Evolutionary conservation across 2,113 vertebrate species (phyloP), one percentile per base, ranked within the genome.

Genomic region (Bubo scandiacus): DNA sequence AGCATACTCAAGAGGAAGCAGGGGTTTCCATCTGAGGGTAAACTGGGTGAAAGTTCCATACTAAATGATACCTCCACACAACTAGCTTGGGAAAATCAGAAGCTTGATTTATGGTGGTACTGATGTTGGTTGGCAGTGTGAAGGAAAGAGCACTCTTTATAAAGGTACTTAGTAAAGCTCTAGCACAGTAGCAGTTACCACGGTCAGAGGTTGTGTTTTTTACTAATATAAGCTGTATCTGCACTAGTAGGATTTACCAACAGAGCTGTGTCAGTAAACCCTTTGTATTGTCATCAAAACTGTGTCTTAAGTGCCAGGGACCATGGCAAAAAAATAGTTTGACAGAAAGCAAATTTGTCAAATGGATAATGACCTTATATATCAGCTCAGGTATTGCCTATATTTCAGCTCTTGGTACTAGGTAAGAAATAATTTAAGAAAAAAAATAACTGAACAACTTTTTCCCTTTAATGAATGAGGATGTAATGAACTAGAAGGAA

Each of bases 241-340:
- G 81, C 17, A 22, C 26, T 79, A 32, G 26, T 36, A 40, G 89
- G 84, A 81, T 92, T 95, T 91, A 29, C 42, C 42, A 74, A 17
- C 73, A 84, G 61, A 87, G 57, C 73, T 91, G 83, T 91, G 91
- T 96, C 91, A 92, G 89, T 84, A 86, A 89, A 85, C 32, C 16
- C 32, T 94, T 85, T 85, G 66, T 90, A 8, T 34, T 73, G 90
- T 72, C 81, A 49, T 86, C 40, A 72, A 7, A 80, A 85, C 36
- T 26, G 16, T 89, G 45, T 88, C 88, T 78, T 88, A 90, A 88
- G 42, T 83, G n/a, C 29, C 23, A 38, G 62, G 34, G 40, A 68
- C 65, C 5, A 38, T 40, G 32, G 80, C 57, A 77, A 42, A 94
- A 70, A 66, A 54, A 25, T 6, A 66, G 57, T 27, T 80, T 59